Conservation (phyloP, 1,140 invertebrate genomes). For the Reticulitermes speratus region DNA sequence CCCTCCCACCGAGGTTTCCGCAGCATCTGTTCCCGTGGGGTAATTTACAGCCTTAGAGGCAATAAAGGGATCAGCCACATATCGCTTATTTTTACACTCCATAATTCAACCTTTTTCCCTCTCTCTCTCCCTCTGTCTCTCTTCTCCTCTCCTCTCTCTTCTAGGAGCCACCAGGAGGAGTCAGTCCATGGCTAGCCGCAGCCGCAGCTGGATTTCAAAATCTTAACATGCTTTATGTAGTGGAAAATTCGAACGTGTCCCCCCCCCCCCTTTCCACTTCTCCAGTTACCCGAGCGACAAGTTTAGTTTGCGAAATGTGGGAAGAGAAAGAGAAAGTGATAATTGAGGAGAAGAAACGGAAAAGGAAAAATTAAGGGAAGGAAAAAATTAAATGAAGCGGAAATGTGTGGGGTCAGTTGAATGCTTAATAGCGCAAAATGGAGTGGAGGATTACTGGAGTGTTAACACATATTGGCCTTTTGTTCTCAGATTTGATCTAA, state of each 20-base stretch:
- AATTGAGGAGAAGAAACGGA: neutral
- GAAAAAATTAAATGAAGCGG: too few relatives aligned
- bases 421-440: too few relatives aligned
- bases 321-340: neutral
- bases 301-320: neutral
- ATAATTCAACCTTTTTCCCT: slow-evolving; percentile 35
- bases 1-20: slow-evolving; percentile 29
- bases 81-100: slow-evolving; percentile 38
- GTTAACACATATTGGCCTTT: too few relatives aligned
- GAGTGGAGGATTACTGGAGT: too few relatives aligned
- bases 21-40: slow-evolving; percentile 35
- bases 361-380: neutral
- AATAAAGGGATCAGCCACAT: slow-evolving; percentile 38
- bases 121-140: neutral
- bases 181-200: neutral
- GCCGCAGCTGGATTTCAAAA: slow-evolving; percentile 19
- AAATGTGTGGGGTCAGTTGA: too few relatives aligned
- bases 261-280: neutral
- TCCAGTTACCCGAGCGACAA: neutral
- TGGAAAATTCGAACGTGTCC: slow-evolving; percentile 33
- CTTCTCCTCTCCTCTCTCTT: too few relatives aligned
- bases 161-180: neutral
- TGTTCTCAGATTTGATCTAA: too few relatives aligned
- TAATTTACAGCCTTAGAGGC: slow-evolving; percentile 36
- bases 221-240: slow-evolving; percentile 37